Base-by-base conservation (phyloP, 2,113 vertebrate species). In the Sturnus vulgaris region DNA sequence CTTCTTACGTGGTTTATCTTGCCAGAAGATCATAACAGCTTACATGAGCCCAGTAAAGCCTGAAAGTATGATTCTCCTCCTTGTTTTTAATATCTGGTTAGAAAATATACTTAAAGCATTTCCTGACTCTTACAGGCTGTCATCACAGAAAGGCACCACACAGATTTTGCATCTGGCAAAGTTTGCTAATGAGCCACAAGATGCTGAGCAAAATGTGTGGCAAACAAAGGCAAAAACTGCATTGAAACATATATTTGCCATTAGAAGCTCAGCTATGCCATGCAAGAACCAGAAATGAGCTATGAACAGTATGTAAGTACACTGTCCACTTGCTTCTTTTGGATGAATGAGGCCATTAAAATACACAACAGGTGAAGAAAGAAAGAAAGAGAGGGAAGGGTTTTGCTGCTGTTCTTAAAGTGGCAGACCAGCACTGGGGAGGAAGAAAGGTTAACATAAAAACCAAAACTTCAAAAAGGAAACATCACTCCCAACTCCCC, bases 151-250 rank as follows among this genome's bases (percentile, higher is more conserved):
- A 93, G 55, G 75, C 44, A 94, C 49, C 90, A 92, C 20, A 6
- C 25, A 78, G 64, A 78, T 77, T 92, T 24, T 60, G 57, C 82
- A 95, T 86, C 79, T 93, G 92, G 60, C 49, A 50, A 88, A 94
- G 85, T 86, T 37, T 93, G 60, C 69, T 94, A 86, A 93, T 92
- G 86, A 96, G 46, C 61, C 88, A 87, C 46, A 87, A n/a, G 82
- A 73, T 88, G 81, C 18, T 46, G 39, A 92, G 68, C 24, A 93
- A 92, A 82, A 83, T 3, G 30, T 57, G 50, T 55, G 44, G 52
- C 82, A 92, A 93, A 89, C 86, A 95, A 90, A 86, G 68, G n/a
- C 40, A 86, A 78, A 92, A 94, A 63, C 52, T 70, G 52, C 56
- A 68, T 0, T 33, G 49, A 87, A 65, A 63, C 1, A 0, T 25